A percentile compares a stretch with the other conserved stretches of the same genome.
Evolutionary conservation across 1,140 invertebrate species (phyloP).

Genomic region (Drosophila pruinosa): DNA sequence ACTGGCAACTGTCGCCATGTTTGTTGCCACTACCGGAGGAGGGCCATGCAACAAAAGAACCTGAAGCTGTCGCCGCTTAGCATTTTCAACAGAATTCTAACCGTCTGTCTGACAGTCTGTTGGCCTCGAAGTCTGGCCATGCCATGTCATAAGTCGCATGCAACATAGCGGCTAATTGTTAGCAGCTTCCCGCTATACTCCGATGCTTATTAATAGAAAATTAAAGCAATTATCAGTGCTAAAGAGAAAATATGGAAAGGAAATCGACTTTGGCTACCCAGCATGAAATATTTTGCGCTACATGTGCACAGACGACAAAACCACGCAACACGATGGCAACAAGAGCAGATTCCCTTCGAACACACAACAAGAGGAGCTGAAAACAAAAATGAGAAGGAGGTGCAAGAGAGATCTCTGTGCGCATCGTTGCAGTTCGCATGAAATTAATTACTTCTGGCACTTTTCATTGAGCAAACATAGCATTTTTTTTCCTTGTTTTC

Average conservation of each 20-base stretch:
- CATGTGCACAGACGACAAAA: constrained; percentile 60
- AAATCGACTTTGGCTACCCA: constrained; percentile 56
- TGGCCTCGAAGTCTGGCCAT: constrained; percentile 8
- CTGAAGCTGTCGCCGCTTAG: constrained; percentile 76
- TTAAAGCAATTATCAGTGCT: constrained; percentile 78
- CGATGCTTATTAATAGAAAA: constrained; percentile 78
- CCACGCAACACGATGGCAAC: constrained; percentile 53
- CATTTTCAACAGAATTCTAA: constrained; percentile 64
- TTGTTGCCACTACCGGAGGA: constrained; percentile 41
- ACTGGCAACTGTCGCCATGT: constrained; percentile 80
- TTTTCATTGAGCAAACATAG: constrained; percentile 79
- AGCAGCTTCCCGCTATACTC: constrained; percentile 62
- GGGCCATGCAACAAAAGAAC: constrained; percentile 21
- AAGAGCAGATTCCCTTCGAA: constrained; percentile 6
- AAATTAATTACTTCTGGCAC: constrained; percentile 82
- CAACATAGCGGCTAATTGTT: constrained; percentile 80
- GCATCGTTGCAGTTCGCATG: constrained; percentile 77
- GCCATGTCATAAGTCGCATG: constrained; percentile 74
- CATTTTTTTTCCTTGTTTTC: constrained; percentile 45
- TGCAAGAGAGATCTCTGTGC: constrained; percentile 35
- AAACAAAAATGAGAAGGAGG: neutral
- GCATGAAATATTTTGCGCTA: constrained; percentile 74
- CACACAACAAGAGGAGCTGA: neutral
- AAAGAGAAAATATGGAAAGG: constrained; percentile 59
- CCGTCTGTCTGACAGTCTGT: neutral